Evolutionary conservation across 2,888 invertebrate species (phyloP), one percentile per base, ranked within the genome.

Genomic region (Anorthoa munda): DNA sequence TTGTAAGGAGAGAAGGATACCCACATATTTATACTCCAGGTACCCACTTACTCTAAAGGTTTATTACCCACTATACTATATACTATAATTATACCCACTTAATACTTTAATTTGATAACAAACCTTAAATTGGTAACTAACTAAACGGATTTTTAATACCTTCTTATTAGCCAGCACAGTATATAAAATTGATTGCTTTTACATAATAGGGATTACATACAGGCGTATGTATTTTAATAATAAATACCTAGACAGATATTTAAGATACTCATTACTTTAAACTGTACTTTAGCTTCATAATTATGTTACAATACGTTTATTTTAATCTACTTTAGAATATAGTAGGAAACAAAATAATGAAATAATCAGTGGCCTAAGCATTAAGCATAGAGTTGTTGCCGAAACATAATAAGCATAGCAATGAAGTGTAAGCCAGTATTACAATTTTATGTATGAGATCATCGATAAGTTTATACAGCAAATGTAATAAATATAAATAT

Each of bases 401-500:
- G 79, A 82, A 84, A 84, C 82, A 51, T 82, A 82, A 39, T 77
- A 86, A 78, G 86, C 85, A 86, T 86, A 86, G 85, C 83, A 87
- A 88, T 87, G 86, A 88, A 87, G 85, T 87, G 72, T 87, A 86
- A 88, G 86, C 84, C 78, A 88, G 86, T 86, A 88, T 84, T 83
- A 88, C 86, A 90, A 89, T 88, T 90, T 88, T 89, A 90, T 86
- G 87, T 92, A 95, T 96, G 96, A 96, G 95, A 95, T 96, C 96
- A 96, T 96, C 96, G 95, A 95, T 96, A 90, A 86, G 89, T 91
- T 82, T 90, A 95, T 87, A 93, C 92, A 92, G 93, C 94, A 95
- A 94, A 96, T 93, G 93, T 93, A 94, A 94, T 96, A 96, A 95
- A 96, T 96, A 95, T 96, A 96, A 96, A 95, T 94, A 95, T 96